Evolutionary conservation across 2,797 vertebrate species (phyloP).

Genomic region (Petrocephalus sullivani): DNA sequence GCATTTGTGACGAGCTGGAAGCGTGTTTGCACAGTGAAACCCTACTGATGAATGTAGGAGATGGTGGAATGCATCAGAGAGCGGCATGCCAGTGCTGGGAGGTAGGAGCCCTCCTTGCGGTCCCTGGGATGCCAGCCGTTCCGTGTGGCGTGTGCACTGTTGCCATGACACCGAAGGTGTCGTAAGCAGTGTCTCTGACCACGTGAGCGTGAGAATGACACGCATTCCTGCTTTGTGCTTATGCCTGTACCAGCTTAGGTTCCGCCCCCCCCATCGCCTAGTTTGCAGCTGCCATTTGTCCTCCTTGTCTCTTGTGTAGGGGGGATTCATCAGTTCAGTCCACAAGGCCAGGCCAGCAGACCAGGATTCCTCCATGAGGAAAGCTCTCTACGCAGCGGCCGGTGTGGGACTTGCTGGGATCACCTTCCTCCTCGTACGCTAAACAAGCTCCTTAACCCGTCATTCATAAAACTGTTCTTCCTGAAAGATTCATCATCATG

Average conservation of each 20-base stretch:
- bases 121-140: background rate
- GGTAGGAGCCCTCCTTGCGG: background rate
- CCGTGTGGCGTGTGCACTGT: background rate
- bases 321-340: conserved; percentile 76
- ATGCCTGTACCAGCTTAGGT: background rate
- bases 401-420: conserved; percentile 81
- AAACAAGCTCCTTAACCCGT: conserved; percentile 33
- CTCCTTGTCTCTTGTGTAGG: conserved; percentile 56
- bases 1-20: background rate
- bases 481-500: background rate
- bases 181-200: background rate
- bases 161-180: background rate
- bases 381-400: conserved; percentile 75
- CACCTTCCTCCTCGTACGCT: conserved; percentile 83
- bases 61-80: background rate
- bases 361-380: conserved; percentile 74
- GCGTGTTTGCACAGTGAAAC: background rate
- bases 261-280: background rate
- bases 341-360: conserved; percentile 44
- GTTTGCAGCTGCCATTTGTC: background rate
- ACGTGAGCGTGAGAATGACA: background rate
- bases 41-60: background rate
- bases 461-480: background rate
- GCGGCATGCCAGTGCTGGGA: background rate
- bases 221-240: background rate